Evolutionary conservation across 1,140 invertebrate species (phyloP), one percentile per base, ranked within the genome.

Genomic region (Papilio machaon): DNA sequence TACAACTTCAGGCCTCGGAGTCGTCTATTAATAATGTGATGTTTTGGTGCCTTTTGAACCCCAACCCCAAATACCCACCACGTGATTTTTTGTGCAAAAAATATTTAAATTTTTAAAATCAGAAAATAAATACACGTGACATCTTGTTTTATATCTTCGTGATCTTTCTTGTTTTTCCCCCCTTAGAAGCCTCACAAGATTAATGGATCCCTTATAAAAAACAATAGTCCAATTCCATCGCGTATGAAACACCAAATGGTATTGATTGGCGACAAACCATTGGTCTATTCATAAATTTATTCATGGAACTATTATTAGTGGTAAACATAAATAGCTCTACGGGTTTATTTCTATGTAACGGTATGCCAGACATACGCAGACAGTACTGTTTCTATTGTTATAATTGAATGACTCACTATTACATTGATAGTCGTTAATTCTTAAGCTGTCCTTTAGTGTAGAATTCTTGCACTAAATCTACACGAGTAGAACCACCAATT

Each of bases 341-440:
- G 38, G 77, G 81, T 82, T 86, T 82, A 83, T 85, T 85, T 85
- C 83, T 77, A 49, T 52, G 60, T 89, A 88, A 89, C 87, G 85
- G 87, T 86, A 82, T 80, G 8, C 77, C 80, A 82, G 60, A 58
- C 74, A 73, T 82, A 78, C 76, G 38, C 73, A 86, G 79, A 88
- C 86, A 87, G 88, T 85, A 83, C 80, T 82, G 73, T 80, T 80
- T 80, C 81, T 79, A 87, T 87, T 83, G 85, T 85, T 84, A 74
- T 79, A 80, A 75, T 78, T 46, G 54, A 54, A 19, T n/a, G 73
- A 82, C 38, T 75, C 23, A 58, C 17, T 58, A 58, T 43, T 43
- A 19, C 7, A 7, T 2, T 43, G 73, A 23, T 46, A 52, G 47
- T 76, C 8, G 17, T 1, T 54, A 73, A 73, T 73, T 30, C 38